A percentile compares a stretch with the other conserved stretches of the same genome.
phyloP scores from a whole-genome alignment of 2,888 invertebrate genomes.

The Lepidochrysops patricia region DNA sequence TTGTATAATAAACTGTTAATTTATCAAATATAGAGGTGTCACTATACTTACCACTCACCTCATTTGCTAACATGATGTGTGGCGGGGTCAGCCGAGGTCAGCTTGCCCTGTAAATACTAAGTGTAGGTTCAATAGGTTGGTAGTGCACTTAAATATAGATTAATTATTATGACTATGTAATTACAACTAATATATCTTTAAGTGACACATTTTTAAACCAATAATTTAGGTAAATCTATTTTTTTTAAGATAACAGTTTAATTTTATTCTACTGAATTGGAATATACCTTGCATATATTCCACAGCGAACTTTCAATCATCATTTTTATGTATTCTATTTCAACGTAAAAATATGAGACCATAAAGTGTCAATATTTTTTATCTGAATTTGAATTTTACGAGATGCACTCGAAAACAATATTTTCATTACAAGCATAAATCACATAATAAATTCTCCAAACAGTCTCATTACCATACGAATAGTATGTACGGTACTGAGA shows the following conservation, averaged over 20 bases:
- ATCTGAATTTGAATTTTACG: background rate
- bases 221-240: too few species aligned
- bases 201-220: too few species aligned
- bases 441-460: constrained; percentile 29
- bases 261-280: too few species aligned
- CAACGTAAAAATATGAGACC: background rate
- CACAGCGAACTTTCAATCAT: background rate
- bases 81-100: background rate
- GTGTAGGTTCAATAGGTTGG: background rate
- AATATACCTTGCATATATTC: too few species aligned
- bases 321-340: background rate
- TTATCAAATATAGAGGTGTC: background rate
- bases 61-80: background rate
- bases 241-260: too few species aligned
- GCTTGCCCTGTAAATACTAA: background rate
- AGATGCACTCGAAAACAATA: background rate
- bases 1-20: too few species aligned
- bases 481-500: constrained; percentile 3
- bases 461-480: constrained; percentile 1
- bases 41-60: too few species aligned
- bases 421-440: constrained; percentile 36
- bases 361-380: background rate
- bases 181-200: too few species aligned
- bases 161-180: too few species aligned
- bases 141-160: background rate